phyloP scores from a whole-genome alignment of 2,888 invertebrate species.

The Drosophila mettleri region DNA sequence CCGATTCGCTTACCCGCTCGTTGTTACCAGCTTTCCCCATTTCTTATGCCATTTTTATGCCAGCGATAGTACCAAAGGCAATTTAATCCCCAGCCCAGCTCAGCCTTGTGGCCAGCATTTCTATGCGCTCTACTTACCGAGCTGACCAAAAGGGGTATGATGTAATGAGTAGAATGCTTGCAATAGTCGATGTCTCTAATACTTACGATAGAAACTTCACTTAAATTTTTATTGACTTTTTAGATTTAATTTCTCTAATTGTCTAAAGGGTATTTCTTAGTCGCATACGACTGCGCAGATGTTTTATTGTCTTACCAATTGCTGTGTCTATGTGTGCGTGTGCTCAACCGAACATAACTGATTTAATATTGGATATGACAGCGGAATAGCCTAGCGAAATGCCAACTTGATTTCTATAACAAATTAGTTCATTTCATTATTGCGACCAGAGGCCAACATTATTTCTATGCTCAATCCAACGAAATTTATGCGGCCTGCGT shows the following conservation, averaged over 20 bases:
- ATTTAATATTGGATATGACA: slow-evolving; percentile 67
- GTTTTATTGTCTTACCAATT: slow-evolving; percentile 68
- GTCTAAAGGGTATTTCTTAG: background rate
- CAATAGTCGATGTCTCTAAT: background rate
- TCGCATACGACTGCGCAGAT: slow-evolving; percentile 46
- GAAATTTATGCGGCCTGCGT: slow-evolving; percentile 46
- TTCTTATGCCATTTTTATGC: slow-evolving; percentile 37
- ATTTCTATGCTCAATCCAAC: slow-evolving; percentile 41
- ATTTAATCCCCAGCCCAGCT: slow-evolving; percentile 18
- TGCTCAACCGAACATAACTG: slow-evolving; percentile 59
- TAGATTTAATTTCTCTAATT: background rate
- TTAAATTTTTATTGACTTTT: no score
- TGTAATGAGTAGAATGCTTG: no score
- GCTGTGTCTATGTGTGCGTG: slow-evolving; percentile 39
- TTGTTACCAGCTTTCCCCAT: slow-evolving; percentile 30
- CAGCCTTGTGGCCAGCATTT: slow-evolving; percentile 6
- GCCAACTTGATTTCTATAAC: slow-evolving; percentile 66
- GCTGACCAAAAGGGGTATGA: slow-evolving; percentile 1
- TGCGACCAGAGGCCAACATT: slow-evolving; percentile 49
- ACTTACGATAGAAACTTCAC: no score
- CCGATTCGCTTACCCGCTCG: slow-evolving; percentile 57
- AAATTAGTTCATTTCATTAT: slow-evolving; percentile 70
- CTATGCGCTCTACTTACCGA: slow-evolving; percentile 14
- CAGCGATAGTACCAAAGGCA: slow-evolving; percentile 27
- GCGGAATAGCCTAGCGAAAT: slow-evolving; percentile 43